These are phyloP conservation scores for Anastrepha obliqua DNA, from an alignment of 1,140 invertebrate genomes.

Conservation along the genomic window DNA sequence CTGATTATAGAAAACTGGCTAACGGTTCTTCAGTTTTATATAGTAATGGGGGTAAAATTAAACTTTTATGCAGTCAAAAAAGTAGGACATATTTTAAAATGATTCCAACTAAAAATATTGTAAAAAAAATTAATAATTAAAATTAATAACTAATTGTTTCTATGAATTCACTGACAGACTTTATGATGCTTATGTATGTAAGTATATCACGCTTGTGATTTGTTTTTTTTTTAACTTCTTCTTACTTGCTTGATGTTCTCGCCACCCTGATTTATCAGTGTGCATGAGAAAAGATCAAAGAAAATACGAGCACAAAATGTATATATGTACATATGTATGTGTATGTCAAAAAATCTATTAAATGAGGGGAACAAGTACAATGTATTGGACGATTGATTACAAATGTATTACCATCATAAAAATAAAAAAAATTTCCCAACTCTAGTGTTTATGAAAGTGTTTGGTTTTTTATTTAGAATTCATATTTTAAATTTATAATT, in stretches of 20 bases:
- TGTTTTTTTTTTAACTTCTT: neutral
- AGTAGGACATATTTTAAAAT: slow-evolving; percentile 59
- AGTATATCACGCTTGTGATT: neutral
- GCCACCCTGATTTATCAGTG: slow-evolving; percentile 78
- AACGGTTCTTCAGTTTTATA: neutral
- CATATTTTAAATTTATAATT: too few relatives aligned
- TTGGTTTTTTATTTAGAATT: too few relatives aligned
- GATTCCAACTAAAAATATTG: slow-evolving; percentile 34
- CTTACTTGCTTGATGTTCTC: slow-evolving; percentile 86
- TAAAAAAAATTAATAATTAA: slow-evolving; percentile 2
- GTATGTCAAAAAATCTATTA: neutral
- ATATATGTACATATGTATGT: neutral
- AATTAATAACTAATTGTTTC: neutral
- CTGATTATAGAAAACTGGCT: neutral
- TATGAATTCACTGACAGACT: neutral
- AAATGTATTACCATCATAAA: neutral
- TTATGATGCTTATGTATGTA: neutral
- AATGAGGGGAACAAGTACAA: neutral
- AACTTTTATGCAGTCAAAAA: slow-evolving; percentile 39
- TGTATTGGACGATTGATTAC: neutral
- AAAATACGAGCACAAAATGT: neutral
- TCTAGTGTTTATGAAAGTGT: too few relatives aligned
- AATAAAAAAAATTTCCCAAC: too few relatives aligned
- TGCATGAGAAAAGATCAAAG: neutral
- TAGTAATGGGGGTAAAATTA: too few relatives aligned